Evolutionary conservation across 2,113 vertebrate genomes (phyloP), one percentile per base, ranked within the genome.

Genomic region (Callaeas wilsoni): DNA sequence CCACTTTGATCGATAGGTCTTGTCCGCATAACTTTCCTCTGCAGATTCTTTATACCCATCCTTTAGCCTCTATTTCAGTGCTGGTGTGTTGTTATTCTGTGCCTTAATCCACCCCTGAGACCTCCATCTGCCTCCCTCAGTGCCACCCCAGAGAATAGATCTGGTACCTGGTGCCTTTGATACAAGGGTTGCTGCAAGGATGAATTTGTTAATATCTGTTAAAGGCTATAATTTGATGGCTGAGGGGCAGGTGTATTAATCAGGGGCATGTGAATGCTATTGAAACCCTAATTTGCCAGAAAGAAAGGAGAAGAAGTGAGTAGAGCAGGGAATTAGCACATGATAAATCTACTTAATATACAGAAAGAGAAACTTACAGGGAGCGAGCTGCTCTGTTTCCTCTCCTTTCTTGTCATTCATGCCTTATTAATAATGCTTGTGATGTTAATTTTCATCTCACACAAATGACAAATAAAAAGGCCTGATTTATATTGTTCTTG

Each of bases 341-440:
- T 71, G 81, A 93, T 84, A 90, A 94, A 95, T 91, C 81, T 90
- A 69, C 35, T 79, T 91, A 90, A 95, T 92, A 91, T 87, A 92
- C 67, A 86, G 30, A 87, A 71, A 73, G 35, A 92, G 44, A 81
- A 93, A 83, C 79, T 91, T 55, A 29, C 37, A 77, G 44, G 60
- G 89, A 95, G 44, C 1, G 29, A 91, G 64, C 70, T 79, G 77
- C 73, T 94, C 50, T 92, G 53, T 53, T 90, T 96, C 65, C 47
- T 94, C 80, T 91, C 80, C 89, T 93, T 94, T 91, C 81, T n/a
- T 97, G 78, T 90, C 35, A 30, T 91, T 94, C 89, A 68, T 80
- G 69, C 76, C 93, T 95, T 96, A 97, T 97, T 97, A 97, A 97
- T 95, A 95, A 97, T 95, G 90, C 82, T 79, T 96, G 84, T 96